Evolutionary conservation across 2,888 invertebrate species (phyloP).

Genomic region (Diaperis boleti): DNA sequence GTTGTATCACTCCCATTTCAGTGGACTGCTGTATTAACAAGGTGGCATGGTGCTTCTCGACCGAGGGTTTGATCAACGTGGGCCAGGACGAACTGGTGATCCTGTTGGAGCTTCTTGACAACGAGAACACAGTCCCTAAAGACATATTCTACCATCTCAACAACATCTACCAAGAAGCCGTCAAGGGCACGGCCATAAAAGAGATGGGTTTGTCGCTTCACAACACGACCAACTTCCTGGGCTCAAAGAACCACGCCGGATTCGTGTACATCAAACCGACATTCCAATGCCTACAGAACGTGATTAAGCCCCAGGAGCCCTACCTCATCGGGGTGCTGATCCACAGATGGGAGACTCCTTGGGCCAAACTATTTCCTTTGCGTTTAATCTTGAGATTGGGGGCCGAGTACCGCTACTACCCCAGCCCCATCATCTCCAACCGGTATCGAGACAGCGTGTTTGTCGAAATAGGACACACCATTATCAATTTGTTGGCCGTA

Average conservation of each 20-base stretch:
- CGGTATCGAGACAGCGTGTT: slow-evolving; percentile 83
- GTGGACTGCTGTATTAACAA: slow-evolving; percentile 83
- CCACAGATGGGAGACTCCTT: slow-evolving; percentile 83
- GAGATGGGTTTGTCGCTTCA: slow-evolving; percentile 79
- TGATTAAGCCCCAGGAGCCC: slow-evolving; percentile 77
- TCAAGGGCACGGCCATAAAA: slow-evolving; percentile 76
- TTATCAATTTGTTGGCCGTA: slow-evolving; percentile 85
- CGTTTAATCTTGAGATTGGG: slow-evolving; percentile 83
- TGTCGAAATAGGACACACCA: slow-evolving; percentile 88
- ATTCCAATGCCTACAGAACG: slow-evolving; percentile 83
- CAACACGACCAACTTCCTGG: slow-evolving; percentile 72
- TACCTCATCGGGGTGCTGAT: slow-evolving; percentile 84
- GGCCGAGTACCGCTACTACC: slow-evolving; percentile 88
- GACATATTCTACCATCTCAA: slow-evolving; percentile 83
- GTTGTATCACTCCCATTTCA: slow-evolving; percentile 56
- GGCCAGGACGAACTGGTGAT: slow-evolving; percentile 87
- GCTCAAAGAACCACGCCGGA: slow-evolving; percentile 81
- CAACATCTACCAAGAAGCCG: slow-evolving; percentile 77
- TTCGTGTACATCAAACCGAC: slow-evolving; percentile 85
- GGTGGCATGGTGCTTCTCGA: slow-evolving; percentile 81
- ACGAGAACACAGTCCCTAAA: slow-evolving; percentile 74
- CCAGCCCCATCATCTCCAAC: slow-evolving; percentile 84
- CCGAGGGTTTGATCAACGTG: slow-evolving; percentile 81
- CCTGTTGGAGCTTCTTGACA: slow-evolving; percentile 76
- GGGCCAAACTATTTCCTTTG: slow-evolving; percentile 84